These are phyloP conservation scores for Platichthys stellatus DNA, from an alignment of 2,113 vertebrate species.

Conservation along the genomic window DNA sequence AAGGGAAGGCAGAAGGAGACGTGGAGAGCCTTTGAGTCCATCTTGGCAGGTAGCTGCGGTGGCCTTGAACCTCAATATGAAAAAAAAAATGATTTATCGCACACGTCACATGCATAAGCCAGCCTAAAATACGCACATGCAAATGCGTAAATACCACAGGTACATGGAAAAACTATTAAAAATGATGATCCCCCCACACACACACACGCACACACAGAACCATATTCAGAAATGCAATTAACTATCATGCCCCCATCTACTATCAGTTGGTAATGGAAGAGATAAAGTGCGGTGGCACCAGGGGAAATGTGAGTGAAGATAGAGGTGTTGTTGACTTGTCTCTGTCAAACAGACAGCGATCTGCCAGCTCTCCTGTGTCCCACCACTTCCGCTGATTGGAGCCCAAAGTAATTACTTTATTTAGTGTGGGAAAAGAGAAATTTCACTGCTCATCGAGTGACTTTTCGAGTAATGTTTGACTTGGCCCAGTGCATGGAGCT, in stretches of 20 bases:
- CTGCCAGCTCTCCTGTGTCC: slow-evolving; percentile 64
- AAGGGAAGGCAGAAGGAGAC: slow-evolving; percentile 16
- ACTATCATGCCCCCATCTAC: slow-evolving; percentile 53
- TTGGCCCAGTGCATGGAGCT: slow-evolving; percentile 17
- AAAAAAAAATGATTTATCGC: background rate
- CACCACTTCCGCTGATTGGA: slow-evolving; percentile 62
- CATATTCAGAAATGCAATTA: slow-evolving; percentile 55
- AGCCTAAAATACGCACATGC: background rate
- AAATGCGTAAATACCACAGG: background rate
- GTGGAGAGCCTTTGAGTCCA: slow-evolving; percentile 17
- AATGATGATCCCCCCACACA: background rate
- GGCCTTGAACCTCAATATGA: background rate
- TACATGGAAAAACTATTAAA: background rate
- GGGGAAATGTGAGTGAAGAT: slow-evolving; percentile 71
- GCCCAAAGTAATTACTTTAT: slow-evolving; percentile 65
- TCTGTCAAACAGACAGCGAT: slow-evolving; percentile 73
- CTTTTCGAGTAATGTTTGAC: slow-evolving; percentile 54
- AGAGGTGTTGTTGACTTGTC: slow-evolving; percentile 74
- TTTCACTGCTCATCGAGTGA: slow-evolving; percentile 58
- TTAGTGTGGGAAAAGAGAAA: slow-evolving; percentile 57
- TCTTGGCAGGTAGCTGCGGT: slow-evolving; percentile 28
- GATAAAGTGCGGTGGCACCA: slow-evolving; percentile 66
- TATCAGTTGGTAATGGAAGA: slow-evolving; percentile 69
- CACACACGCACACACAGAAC: background rate
- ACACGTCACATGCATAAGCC: slow-evolving; percentile 12